Evolutionary conservation across 2,113 vertebrate genomes (phyloP).

Genomic region (Aegithalos caudatus): DNA sequence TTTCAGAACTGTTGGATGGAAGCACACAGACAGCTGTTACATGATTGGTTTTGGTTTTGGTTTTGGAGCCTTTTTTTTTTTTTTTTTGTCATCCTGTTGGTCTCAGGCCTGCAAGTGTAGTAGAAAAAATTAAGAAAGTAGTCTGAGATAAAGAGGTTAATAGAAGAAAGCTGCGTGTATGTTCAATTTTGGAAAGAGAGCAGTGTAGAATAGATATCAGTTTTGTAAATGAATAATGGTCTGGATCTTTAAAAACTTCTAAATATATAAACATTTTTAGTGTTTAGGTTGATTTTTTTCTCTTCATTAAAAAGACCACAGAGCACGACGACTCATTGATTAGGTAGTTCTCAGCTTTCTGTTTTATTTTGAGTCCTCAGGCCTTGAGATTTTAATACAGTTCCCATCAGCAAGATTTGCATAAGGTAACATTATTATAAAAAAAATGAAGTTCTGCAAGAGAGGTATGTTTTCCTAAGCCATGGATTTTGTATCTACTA

Average conservation of each 20-base stretch:
- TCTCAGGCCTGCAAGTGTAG: neutral
- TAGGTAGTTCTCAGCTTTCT: neutral
- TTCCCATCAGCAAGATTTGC: neutral
- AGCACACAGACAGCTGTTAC: neutral
- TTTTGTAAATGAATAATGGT: neutral
- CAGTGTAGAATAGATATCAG: neutral
- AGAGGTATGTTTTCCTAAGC: neutral
- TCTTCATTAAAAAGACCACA: neutral
- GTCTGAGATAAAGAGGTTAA: neutral
- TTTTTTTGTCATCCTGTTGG: neutral
- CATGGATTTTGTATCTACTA: neutral
- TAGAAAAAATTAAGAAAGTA: neutral
- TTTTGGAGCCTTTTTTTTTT: neutral
- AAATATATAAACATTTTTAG: neutral
- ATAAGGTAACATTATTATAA: neutral
- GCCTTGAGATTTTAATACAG: neutral
- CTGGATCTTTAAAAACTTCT: neutral
- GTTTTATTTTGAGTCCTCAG: neutral
- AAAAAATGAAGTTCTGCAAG: neutral
- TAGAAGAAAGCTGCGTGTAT: neutral
- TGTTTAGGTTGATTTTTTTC: neutral
- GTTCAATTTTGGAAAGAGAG: neutral
- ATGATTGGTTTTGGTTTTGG: accelerated
- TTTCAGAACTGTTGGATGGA: neutral
- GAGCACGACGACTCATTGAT: neutral